Evolutionary conservation across 1,140 invertebrate species (phyloP).

Genomic region (Pachypsylla venusta): DNA sequence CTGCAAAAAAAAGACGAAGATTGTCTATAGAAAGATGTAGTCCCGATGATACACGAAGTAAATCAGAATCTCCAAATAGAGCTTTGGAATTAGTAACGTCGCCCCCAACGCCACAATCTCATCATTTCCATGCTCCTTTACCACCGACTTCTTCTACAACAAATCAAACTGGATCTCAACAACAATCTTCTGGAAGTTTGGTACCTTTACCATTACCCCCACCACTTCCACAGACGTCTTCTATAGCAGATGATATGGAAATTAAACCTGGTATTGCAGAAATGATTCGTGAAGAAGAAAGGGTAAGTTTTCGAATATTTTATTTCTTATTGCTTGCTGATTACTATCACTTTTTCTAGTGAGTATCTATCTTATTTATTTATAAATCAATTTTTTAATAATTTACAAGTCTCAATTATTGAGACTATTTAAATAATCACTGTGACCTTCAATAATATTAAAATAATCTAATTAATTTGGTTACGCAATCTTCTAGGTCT

Average conservation of each 20-base stretch:
- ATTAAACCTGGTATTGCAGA: conserved; percentile 85
- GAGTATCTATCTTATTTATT: too few relatives aligned
- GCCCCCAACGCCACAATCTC: conserved; percentile 25
- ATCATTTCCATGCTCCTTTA: conserved; percentile 21
- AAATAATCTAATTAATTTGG: too few relatives aligned
- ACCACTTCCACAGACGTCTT: conserved; percentile 28
- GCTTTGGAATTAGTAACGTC: conserved; percentile 24
- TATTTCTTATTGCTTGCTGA: too few relatives aligned
- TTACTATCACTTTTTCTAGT: too few relatives aligned
- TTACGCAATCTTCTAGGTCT: too few relatives aligned
- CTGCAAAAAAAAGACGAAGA: conserved; percentile 5
- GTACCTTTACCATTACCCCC: conserved; percentile 23
- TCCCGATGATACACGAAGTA: conserved; percentile 3
- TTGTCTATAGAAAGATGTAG: conserved; percentile 16
- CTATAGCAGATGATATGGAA: conserved; percentile 59
- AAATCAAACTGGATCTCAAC: conserved; percentile 25
- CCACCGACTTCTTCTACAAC: conserved; percentile 23
- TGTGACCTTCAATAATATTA: too few relatives aligned
- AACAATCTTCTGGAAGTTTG: conserved; percentile 26
- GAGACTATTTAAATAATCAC: too few relatives aligned
- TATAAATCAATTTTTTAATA: too few relatives aligned
- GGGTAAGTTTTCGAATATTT: too few relatives aligned
- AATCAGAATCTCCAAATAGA: conserved; percentile 9
- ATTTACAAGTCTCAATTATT: too few relatives aligned
- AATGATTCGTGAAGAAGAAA: conserved; percentile 88